These are phyloP conservation scores for Muscicapa adusta DNA, from an alignment of 2,113 vertebrate genomes.

Conservation along the genomic window DNA sequence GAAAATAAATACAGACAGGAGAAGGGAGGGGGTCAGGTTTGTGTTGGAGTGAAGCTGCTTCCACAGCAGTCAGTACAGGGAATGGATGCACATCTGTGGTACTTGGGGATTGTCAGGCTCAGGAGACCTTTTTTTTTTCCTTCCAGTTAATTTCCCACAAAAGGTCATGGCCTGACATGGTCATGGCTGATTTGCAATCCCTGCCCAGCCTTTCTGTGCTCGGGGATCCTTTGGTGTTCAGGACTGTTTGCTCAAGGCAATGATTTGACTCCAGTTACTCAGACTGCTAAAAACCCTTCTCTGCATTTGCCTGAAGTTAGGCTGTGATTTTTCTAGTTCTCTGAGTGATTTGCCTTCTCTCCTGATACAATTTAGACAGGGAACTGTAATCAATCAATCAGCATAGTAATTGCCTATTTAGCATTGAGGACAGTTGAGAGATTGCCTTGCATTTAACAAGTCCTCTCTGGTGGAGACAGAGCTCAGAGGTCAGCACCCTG, in stretches of 20 bases:
- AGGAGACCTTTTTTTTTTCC: not conserved
- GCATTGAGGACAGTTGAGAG: not conserved
- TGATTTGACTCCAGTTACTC: not conserved
- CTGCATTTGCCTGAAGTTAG: not conserved
- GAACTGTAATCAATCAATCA: slow-evolving; percentile 57
- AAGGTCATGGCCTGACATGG: not conserved
- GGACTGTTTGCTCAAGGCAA: not conserved
- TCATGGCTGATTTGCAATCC: not conserved
- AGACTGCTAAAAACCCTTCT: not conserved
- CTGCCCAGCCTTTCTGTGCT: not conserved
- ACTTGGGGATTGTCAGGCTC: not conserved
- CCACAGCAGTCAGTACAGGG: accelerated
- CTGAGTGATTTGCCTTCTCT: not conserved
- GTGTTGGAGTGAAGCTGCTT: not conserved
- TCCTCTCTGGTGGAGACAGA: not conserved
- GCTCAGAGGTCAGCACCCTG: not conserved
- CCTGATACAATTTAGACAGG: slow-evolving; percentile 16
- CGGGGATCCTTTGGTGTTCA: not conserved
- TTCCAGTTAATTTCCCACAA: not conserved
- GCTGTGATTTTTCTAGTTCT: slow-evolving; percentile 1
- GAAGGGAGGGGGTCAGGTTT: not conserved
- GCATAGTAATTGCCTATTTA: slow-evolving; percentile 55
- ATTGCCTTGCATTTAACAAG: slow-evolving; percentile 7
- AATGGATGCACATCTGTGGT: not conserved
- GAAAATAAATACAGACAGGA: not conserved